These are phyloP conservation scores for Dendrophyllia cribrosa DNA, from an alignment of 64 coral and sea anemone genomes.

Conservation along the genomic window DNA sequence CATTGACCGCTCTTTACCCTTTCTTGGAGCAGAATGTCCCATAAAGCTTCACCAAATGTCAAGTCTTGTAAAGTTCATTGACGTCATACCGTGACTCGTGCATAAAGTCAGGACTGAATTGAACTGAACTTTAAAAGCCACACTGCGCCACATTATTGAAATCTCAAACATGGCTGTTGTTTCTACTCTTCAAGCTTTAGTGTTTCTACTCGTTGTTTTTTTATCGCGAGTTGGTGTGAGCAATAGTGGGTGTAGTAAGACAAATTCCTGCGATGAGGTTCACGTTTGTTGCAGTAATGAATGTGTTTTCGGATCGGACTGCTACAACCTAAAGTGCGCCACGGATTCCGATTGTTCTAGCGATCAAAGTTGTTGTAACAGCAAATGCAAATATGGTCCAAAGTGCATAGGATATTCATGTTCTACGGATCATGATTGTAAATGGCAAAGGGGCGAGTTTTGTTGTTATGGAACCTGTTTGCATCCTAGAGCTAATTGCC, in stretches of 20 bases:
- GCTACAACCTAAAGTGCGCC: neutral
- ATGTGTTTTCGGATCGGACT: slow-evolving; percentile 23
- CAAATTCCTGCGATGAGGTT: neutral
- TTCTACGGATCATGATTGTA: no score
- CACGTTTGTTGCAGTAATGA: neutral
- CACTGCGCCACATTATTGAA: no score
- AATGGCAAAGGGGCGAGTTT: no score
- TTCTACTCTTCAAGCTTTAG: neutral
- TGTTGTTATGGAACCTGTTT: slow-evolving; percentile 11
- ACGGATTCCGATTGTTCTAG: neutral
- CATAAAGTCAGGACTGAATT: no score
- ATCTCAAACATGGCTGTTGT: neutral
- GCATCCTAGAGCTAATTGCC: neutral
- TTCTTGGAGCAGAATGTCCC: no score
- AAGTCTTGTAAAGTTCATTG: no score
- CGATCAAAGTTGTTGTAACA: neutral
- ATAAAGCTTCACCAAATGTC: no score
- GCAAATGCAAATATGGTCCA: neutral
- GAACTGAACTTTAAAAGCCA: no score
- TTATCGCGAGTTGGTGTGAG: neutral
- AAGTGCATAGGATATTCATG: neutral
- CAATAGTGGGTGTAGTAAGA: neutral
- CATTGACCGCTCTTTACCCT: no score
- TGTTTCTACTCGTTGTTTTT: neutral
- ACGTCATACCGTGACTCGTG: no score